phyloP scores from a whole-genome alignment of 2,113 vertebrate genomes.

The Gobio gobio region DNA sequence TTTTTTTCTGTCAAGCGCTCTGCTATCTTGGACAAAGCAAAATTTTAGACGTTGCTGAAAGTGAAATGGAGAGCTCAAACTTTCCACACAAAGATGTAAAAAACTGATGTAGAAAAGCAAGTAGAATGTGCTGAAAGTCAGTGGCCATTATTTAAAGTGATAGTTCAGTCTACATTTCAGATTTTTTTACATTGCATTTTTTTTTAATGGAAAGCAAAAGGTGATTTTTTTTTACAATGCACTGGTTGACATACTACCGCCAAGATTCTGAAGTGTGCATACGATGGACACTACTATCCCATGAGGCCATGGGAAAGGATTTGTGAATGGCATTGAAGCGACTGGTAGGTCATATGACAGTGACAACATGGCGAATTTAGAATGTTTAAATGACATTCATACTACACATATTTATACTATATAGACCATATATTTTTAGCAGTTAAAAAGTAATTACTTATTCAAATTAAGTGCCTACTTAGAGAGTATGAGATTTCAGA shows the following conservation, averaged over 20 bases:
- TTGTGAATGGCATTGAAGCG: neutral
- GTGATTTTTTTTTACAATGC: neutral
- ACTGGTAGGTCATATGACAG: neutral
- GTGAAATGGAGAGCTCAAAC: neutral
- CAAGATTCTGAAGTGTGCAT: neutral
- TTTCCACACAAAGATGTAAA: neutral
- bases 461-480: neutral
- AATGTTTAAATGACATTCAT: neutral
- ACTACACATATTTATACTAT: neutral
- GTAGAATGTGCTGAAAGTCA: slow-evolving; percentile 18
- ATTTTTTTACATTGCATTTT: neutral
- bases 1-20: slow-evolving; percentile 22
- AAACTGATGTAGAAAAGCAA: neutral
- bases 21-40: slow-evolving; percentile 21
- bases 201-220: neutral
- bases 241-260: neutral
- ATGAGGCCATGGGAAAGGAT: neutral
- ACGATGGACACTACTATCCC: neutral
- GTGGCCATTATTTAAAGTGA: neutral
- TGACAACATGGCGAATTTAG: neutral
- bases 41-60: slow-evolving; percentile 19
- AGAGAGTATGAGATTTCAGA: neutral
- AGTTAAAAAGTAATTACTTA: neutral
- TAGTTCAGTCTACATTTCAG: neutral
- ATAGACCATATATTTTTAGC: neutral